Conservation (phyloP, 2,113 vertebrate genomes). For the Nesogale talazaci region DNA sequence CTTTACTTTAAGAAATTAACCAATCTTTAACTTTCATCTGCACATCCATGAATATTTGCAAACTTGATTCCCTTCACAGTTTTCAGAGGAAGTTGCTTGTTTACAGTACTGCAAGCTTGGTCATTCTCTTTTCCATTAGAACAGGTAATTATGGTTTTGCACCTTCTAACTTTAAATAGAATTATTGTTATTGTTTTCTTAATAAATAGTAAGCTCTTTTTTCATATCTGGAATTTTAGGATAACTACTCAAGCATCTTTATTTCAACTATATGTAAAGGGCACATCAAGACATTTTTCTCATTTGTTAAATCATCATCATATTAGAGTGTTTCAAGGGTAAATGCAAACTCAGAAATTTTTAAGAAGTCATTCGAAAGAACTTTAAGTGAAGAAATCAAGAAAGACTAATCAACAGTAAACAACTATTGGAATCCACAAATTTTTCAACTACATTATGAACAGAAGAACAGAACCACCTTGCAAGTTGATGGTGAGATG, state of each 20-base stretch:
- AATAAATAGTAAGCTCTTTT: constrained; percentile 10
- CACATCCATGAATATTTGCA: background rate
- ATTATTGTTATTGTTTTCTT: background rate
- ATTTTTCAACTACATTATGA: constrained; percentile 13
- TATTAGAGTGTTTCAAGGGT: constrained; percentile 1
- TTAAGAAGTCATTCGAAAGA: constrained; percentile 24
- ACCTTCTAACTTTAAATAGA: constrained; percentile 49
- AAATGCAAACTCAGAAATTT: constrained; percentile 26
- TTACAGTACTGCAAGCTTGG: constrained; percentile 12
- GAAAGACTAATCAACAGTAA: background rate
- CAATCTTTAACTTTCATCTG: constrained; percentile 23
- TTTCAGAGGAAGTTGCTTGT: constrained; percentile 32
- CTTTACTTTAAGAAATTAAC: constrained; percentile 45
- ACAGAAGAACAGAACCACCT: background rate
- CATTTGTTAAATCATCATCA: background rate
- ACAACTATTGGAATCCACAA: background rate
- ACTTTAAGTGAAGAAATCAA: constrained; percentile 15
- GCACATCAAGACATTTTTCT: background rate
- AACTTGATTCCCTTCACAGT: background rate
- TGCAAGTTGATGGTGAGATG: background rate
- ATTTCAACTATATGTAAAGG: constrained; percentile 16
- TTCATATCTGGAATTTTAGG: constrained; percentile 22
- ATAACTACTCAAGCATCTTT: background rate
- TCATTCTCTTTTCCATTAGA: constrained; percentile 22
- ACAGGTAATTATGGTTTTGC: constrained; percentile 25